Conservation (phyloP, 2,113 vertebrate species). For the Bucco capensis region DNA sequence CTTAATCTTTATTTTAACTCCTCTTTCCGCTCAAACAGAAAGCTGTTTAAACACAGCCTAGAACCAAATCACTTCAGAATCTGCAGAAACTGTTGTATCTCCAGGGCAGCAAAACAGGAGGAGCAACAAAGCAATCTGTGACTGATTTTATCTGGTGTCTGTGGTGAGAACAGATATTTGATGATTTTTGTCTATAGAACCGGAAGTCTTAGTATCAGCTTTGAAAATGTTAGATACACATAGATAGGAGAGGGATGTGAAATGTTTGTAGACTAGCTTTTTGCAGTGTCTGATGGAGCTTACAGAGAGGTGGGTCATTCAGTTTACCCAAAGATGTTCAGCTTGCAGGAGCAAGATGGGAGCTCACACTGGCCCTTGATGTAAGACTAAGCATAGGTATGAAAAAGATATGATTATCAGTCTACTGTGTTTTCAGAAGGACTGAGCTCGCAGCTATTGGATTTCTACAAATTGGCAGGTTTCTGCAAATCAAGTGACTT, state of each 20-base stretch:
- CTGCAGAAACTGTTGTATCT: neutral
- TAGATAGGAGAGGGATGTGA: neutral
- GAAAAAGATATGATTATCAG: neutral
- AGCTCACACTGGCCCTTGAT: neutral
- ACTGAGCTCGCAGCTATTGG: neutral
- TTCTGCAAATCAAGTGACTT: neutral
- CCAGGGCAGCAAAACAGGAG: neutral
- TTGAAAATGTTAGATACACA: neutral
- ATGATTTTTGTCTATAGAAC: neutral
- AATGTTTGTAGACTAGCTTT: neutral
- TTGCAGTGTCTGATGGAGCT: neutral
- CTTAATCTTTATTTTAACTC: neutral
- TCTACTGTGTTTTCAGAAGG: neutral
- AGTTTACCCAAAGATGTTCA: neutral
- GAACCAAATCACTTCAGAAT: neutral
- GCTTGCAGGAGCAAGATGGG: neutral
- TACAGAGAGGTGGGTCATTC: neutral
- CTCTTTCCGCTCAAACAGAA: neutral
- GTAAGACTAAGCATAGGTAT: neutral
- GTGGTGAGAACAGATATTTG: neutral
- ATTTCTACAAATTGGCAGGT: neutral
- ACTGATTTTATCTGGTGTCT: neutral
- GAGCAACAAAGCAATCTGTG: neutral
- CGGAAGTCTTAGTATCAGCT: neutral
- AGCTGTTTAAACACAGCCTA: neutral